phyloP scores from a whole-genome alignment of 1,140 invertebrate genomes.

The Drosophila trapezifrons region DNA sequence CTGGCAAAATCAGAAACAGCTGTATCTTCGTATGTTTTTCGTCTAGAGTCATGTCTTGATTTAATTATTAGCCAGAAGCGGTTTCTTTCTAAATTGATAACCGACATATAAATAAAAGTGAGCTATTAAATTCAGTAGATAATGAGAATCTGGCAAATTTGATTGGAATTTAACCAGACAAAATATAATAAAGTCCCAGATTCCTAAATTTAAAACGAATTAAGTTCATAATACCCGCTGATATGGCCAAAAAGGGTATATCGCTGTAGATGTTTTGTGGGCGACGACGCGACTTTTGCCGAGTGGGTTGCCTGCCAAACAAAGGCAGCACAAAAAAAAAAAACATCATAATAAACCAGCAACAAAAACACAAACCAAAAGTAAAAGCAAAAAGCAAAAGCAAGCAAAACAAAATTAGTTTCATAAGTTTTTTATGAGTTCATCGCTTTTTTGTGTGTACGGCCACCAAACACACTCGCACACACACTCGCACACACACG shows the following conservation, averaged over 20 bases:
- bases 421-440: slow-evolving; percentile 83
- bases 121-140: too few species aligned
- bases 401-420: slow-evolving; percentile 82
- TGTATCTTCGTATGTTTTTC: too few species aligned
- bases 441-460: slow-evolving; percentile 78
- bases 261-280: slow-evolving; percentile 32
- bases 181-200: too few species aligned
- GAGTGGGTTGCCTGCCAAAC: slow-evolving; percentile 65
- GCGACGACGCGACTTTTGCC: slow-evolving; percentile 52
- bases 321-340: slow-evolving; percentile 37
- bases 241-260: slow-evolving; percentile 3
- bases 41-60: too few species aligned
- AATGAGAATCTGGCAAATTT: not conserved
- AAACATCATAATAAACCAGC: slow-evolving; percentile 26
- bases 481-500: slow-evolving; percentile 14
- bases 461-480: slow-evolving; percentile 41
- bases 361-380: slow-evolving; percentile 59
- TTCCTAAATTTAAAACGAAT: slow-evolving; percentile 1
- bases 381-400: slow-evolving; percentile 76
- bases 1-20: too few species aligned
- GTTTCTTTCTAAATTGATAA: not conserved
- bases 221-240: not conserved
- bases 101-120: not conserved
- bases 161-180: not conserved
- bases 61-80: too few species aligned